These are phyloP conservation scores for Timandra comae DNA, from an alignment of 2,888 invertebrate species.

Conservation along the genomic window DNA sequence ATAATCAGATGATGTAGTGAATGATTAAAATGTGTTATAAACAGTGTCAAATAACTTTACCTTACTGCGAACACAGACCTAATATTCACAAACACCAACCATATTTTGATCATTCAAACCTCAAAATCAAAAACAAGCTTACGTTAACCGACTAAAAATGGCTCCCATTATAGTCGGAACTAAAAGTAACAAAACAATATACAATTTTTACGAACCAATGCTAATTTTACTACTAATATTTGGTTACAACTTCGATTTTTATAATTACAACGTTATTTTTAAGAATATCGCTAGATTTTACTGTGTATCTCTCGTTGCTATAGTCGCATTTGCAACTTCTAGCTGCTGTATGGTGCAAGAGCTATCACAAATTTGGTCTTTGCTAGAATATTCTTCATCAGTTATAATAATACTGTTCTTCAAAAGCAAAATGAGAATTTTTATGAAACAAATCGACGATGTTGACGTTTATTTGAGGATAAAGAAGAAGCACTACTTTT, in stretches of 20 bases:
- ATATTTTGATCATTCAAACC: slow-evolving; percentile 40
- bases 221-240: slow-evolving; percentile 40
- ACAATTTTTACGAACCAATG: slow-evolving; percentile 35
- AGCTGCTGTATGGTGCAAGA: slow-evolving; percentile 34
- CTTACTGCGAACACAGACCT: slow-evolving; percentile 15
- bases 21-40: no score
- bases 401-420: slow-evolving; percentile 37
- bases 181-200: slow-evolving; percentile 19
- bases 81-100: slow-evolving; percentile 16
- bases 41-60: slow-evolving; percentile 24
- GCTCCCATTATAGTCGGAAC: slow-evolving; percentile 16
- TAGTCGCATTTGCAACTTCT: slow-evolving; percentile 32
- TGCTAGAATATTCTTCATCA: slow-evolving; percentile 44
- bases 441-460: slow-evolving; percentile 32
- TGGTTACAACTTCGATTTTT: slow-evolving; percentile 51
- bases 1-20: no score
- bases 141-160: slow-evolving; percentile 25
- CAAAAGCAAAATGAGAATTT: slow-evolving; percentile 34
- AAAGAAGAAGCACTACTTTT: slow-evolving; percentile 31
- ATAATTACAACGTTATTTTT: slow-evolving; percentile 25
- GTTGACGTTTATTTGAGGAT: slow-evolving; percentile 48
- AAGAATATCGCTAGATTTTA: slow-evolving; percentile 32
- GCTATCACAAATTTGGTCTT: slow-evolving; percentile 42
- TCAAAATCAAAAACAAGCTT: slow-evolving; percentile 28
- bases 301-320: slow-evolving; percentile 30